Conservation (phyloP, 2,113 vertebrate genomes). For the Hippocampus abdominalis region DNA sequence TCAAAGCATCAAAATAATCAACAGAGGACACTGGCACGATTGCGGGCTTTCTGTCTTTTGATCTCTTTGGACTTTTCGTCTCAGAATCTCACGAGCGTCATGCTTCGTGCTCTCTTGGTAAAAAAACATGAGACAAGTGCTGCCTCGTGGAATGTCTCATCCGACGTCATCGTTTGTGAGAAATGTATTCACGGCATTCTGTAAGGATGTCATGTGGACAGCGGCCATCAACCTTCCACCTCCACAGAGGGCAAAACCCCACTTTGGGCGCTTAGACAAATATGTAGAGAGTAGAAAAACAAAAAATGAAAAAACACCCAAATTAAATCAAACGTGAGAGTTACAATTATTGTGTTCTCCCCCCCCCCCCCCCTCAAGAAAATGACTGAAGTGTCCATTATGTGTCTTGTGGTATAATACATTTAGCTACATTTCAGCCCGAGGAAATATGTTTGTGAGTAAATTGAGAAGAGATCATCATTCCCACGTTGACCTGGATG, state of each 20-base stretch:
- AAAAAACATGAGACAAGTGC: neutral
- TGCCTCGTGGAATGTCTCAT: neutral
- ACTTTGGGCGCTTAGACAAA: neutral
- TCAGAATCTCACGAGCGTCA: neutral
- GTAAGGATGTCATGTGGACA: neutral
- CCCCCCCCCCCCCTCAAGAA: neutral
- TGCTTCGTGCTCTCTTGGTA: neutral
- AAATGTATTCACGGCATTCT: neutral
- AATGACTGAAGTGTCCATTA: neutral
- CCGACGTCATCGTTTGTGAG: slow-evolving; percentile 1
- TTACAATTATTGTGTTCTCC: neutral
- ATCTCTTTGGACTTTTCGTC: neutral
- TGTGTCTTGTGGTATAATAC: no score
- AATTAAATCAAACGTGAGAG: neutral
- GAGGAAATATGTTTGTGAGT: no score
- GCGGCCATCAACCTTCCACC: neutral
- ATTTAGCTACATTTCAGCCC: no score
- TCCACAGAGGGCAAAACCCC: neutral
- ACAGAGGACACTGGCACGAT: neutral
- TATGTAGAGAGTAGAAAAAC: neutral
- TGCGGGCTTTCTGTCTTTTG: neutral
- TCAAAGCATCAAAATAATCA: neutral
- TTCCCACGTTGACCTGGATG: no score
- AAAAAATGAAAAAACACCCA: neutral
- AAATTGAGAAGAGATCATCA: no score